Evolutionary conservation across 2,888 invertebrate genomes (phyloP).

Genomic region (Lypha dubia): DNA sequence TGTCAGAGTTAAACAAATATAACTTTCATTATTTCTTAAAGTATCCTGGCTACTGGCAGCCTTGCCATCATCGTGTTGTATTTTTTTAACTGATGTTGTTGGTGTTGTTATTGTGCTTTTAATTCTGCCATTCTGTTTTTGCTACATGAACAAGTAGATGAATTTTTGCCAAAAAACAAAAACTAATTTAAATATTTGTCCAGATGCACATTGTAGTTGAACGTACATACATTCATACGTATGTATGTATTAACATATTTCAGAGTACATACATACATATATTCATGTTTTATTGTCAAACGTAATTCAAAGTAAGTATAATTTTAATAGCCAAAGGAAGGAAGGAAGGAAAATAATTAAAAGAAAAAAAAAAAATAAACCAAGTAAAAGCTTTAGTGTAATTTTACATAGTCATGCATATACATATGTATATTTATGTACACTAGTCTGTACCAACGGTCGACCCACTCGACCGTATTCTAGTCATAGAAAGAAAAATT

Average conservation of each 20-base stretch:
- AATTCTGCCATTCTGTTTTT: neutral
- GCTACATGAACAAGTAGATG: neutral
- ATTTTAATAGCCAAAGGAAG: slow-evolving; percentile 63
- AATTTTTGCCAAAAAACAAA: slow-evolving; percentile 49
- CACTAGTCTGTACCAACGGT: too few species aligned
- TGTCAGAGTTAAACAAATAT: slow-evolving; percentile 47
- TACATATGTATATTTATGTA: too few species aligned
- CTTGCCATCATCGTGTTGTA: slow-evolving; percentile 5
- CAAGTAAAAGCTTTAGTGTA: slow-evolving; percentile 41
- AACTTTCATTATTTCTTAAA: slow-evolving; percentile 35
- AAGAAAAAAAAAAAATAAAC: slow-evolving; percentile 7
- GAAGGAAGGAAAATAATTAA: too few species aligned
- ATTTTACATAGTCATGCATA: slow-evolving; percentile 8
- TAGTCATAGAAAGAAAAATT: too few species aligned
- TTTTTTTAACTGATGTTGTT: neutral
- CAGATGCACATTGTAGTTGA: slow-evolving; percentile 23
- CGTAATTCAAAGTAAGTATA: slow-evolving; percentile 51
- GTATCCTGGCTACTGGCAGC: slow-evolving; percentile 28
- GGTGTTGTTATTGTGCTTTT: neutral
- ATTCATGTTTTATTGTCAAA: slow-evolving; percentile 47
- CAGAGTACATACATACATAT: too few species aligned
- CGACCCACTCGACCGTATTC: too few species aligned
- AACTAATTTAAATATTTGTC: slow-evolving; percentile 67
- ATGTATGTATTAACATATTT: too few species aligned
- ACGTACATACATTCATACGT: too few species aligned